These are phyloP conservation scores for Leptestheria dahalacensis DNA, from an alignment of 1,140 invertebrate genomes.

Conservation along the genomic window DNA sequence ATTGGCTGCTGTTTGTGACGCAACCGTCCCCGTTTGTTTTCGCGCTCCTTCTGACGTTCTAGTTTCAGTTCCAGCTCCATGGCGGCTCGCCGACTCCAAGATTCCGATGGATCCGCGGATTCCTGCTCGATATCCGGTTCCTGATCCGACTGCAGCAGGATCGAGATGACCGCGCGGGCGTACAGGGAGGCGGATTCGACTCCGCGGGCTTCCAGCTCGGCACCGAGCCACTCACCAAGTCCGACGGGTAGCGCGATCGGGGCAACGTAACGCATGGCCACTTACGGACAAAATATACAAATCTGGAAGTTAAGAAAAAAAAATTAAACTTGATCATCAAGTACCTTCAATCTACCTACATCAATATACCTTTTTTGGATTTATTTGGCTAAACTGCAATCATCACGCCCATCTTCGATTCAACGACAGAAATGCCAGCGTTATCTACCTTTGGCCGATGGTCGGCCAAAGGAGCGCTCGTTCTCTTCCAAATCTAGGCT, in stretches of 20 bases:
- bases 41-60: conserved; percentile 16
- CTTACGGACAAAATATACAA: too few species aligned
- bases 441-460: too few species aligned
- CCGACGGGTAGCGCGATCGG: conserved; percentile 32
- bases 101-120: conserved; percentile 21
- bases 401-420: too few species aligned
- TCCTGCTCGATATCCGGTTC: not conserved
- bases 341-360: too few species aligned
- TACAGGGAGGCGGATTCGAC: conserved; percentile 44
- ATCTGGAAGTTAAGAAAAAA: too few species aligned
- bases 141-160: conserved; percentile 17
- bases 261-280: conserved; percentile 13
- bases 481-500: too few species aligned
- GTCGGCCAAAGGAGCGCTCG: too few species aligned
- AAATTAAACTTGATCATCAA: too few species aligned
- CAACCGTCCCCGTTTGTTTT: not conserved
- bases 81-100: conserved; percentile 19
- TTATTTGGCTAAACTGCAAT: too few species aligned
- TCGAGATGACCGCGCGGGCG: conserved; percentile 24
- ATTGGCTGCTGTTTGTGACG: not conserved
- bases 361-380: too few species aligned
- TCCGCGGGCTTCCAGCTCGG: conserved; percentile 40
- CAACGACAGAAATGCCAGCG: too few species aligned
- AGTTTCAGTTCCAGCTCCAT: conserved; percentile 18
- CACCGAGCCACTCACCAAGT: conserved; percentile 40